Conservation (phyloP, 2,888 invertebrate genomes). For the Bellardia pandia region DNA sequence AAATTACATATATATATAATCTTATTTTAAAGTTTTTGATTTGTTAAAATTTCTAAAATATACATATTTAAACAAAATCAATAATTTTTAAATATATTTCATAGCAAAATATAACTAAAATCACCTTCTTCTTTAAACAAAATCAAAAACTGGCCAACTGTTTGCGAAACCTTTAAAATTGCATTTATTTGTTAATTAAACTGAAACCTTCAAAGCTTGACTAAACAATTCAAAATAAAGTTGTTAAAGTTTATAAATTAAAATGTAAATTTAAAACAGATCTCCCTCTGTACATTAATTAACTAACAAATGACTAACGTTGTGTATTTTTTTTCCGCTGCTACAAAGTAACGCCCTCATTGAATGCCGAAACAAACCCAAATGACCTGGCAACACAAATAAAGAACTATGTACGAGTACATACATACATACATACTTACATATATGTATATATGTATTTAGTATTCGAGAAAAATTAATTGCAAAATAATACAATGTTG, state of each 20-base stretch:
- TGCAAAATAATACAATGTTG: background rate
- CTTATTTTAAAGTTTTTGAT: too few species aligned
- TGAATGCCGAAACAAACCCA: background rate
- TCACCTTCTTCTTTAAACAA: too few species aligned
- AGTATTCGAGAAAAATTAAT: background rate
- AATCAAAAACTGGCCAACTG: too few species aligned
- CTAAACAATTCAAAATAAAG: background rate
- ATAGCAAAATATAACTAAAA: too few species aligned
- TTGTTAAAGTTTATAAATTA: background rate
- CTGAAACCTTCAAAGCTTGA: background rate
- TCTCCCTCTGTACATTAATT: background rate
- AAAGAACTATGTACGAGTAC: background rate
- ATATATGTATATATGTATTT: too few species aligned
- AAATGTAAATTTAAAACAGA: slow-evolving; percentile 7
- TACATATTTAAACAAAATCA: too few species aligned
- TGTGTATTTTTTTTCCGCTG: background rate
- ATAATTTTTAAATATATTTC: too few species aligned
- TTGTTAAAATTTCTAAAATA: too few species aligned
- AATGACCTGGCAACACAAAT: background rate
- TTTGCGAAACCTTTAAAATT: background rate
- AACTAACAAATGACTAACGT: background rate
- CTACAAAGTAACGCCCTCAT: slow-evolving; percentile 11
- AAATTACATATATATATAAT: too few species aligned
- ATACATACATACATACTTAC: too few species aligned
- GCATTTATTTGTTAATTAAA: background rate